These are phyloP conservation scores for Allacma fusca DNA, from an alignment of 2,888 invertebrate genomes.

Conservation along the genomic window DNA sequence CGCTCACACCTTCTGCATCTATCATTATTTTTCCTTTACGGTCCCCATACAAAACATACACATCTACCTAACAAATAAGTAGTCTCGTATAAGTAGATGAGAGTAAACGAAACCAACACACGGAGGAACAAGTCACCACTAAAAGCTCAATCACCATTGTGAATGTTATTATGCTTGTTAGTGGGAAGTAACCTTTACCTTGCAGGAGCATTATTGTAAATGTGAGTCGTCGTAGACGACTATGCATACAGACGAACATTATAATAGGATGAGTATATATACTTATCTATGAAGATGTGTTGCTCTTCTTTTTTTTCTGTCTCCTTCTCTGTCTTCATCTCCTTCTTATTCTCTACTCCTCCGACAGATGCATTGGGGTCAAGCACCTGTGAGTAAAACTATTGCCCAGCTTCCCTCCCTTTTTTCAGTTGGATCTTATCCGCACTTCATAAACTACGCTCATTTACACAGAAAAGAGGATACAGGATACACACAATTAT, in stretches of 20 bases:
- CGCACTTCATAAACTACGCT: neutral
- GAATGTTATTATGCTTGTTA: too few species aligned
- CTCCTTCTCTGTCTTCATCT: neutral
- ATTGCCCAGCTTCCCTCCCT: slow-evolving; percentile 26
- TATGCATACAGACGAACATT: neutral
- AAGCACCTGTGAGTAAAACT: slow-evolving; percentile 38
- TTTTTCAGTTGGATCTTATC: slow-evolving; percentile 10
- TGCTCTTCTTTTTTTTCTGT: slow-evolving; percentile 9
- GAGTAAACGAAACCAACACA: neutral
- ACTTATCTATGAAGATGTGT: slow-evolving; percentile 8
- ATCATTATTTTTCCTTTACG: neutral
- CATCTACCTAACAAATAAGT: too few species aligned
- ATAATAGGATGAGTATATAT: slow-evolving; percentile 21
- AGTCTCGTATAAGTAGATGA: too few species aligned
- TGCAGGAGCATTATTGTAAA: neutral
- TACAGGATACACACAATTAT: neutral
- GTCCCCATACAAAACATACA: neutral
- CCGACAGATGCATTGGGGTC: slow-evolving; percentile 37
- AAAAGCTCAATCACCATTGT: slow-evolving; percentile 3
- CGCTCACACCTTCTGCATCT: neutral
- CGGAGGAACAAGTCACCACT: neutral
- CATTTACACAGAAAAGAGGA: slow-evolving; percentile 2
- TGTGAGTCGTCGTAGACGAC: neutral
- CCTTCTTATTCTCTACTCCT: neutral
- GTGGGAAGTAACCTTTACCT: slow-evolving; percentile 17